Conservation (phyloP, 2,113 vertebrate species). For the Triplophysa dalaica region DNA sequence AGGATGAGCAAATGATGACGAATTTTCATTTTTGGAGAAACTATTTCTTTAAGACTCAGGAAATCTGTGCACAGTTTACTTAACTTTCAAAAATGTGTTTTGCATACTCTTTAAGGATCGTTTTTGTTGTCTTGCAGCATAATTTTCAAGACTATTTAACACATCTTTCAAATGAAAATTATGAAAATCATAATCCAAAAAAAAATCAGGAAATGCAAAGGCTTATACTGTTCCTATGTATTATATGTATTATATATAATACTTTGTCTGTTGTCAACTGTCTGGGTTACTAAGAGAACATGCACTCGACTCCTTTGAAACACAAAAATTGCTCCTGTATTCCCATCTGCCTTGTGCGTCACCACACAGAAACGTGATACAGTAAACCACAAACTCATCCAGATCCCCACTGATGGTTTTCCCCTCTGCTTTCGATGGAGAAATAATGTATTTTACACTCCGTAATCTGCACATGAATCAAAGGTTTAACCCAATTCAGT, state of each 20-base stretch:
- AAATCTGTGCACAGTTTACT: not conserved
- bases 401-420: conserved; percentile 66
- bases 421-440: conserved; percentile 57
- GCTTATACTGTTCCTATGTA: too few relatives aligned
- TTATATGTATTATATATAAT: too few relatives aligned
- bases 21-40: too few relatives aligned
- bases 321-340: not conserved
- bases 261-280: too few relatives aligned
- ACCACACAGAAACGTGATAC: conserved; percentile 48
- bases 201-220: too few relatives aligned
- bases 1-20: too few relatives aligned
- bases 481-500: conserved; percentile 66
- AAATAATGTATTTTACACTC: conserved; percentile 67
- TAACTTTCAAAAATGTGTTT: too few relatives aligned
- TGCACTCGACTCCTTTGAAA: not conserved
- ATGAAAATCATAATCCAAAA: too few relatives aligned
- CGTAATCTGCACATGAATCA: conserved; percentile 73
- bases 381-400: conserved; percentile 51
- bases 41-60: too few relatives aligned
- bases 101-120: too few relatives aligned
- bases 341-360: not conserved
- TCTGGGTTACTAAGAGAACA: too few relatives aligned
- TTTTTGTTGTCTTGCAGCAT: too few relatives aligned
- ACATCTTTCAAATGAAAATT: not conserved
- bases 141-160: not conserved